Evolutionary conservation across 30 jellyfish, hydroid and myxozoan genomes (phyloP), one percentile per base, ranked within the genome.

Genomic region (Hydra vulgaris): DNA sequence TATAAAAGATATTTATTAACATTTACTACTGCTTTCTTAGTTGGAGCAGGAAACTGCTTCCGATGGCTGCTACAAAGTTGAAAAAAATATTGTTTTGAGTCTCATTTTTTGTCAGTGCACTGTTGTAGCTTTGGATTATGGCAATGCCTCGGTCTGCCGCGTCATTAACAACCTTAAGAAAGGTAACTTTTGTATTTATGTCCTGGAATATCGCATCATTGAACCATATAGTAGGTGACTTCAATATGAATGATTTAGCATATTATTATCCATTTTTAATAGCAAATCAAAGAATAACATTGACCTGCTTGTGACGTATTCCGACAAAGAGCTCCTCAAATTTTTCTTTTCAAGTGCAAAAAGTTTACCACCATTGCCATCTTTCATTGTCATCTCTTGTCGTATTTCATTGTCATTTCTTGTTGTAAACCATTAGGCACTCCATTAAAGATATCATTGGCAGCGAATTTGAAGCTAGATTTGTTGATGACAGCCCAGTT

Each of bases 151-250:
- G 27, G 7, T 73, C 81, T 1, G 81, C 61, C 7, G 61, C 8
- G 19, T 73, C 81, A 17, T 73, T 73, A 19, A 25, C 81, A 26
- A 73, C 81, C 61, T 73, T 73, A 5, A 73, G 61, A 40, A 40
- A 12, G 5, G 5, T 40, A 40, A 40, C 61, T 12, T 40, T 40
- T 12, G 61, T 12, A 40, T 12, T 40, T 3, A 40, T 5, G 8
- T 40, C 61, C 12, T 40, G 61, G 12, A 40, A 40, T 40, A 40
- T 40, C 12, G 61, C 5, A 40, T 40, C 61, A 40, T 12, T 3
- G 61, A 12, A 40, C 61, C 5, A 40, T 40, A 40, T 5, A 40
- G 61, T 40, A 12, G 61, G 61, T 5, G 61, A 12, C 61, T 40
- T 40, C 61, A 3, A 12, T 12, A 40, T 5, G 61, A 40, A 40